Percentiles rank a stretch among this genome's conserved stretches.
These are phyloP conservation scores for Bicyclus anynana DNA, from an alignment of 1,140 invertebrate genomes.

Conservation along the genomic window DNA sequence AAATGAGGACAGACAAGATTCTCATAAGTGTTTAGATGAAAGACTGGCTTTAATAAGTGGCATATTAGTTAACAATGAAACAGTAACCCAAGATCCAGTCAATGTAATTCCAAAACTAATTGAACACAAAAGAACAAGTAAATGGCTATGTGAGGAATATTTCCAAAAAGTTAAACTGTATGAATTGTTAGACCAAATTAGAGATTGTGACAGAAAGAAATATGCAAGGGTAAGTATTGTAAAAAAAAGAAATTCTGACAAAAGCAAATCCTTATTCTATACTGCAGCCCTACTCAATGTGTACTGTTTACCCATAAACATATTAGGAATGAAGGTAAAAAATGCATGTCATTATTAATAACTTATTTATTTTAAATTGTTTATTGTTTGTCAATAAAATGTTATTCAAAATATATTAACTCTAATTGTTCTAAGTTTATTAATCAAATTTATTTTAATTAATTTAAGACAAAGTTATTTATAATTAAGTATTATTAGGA, in stretches of 20 bases:
- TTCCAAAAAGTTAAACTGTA: constrained; percentile 60
- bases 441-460: too few species aligned
- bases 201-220: constrained; percentile 58
- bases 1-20: constrained; percentile 28
- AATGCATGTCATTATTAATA: too few species aligned
- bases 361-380: too few species aligned
- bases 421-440: too few species aligned
- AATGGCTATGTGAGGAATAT: constrained; percentile 73
- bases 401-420: too few species aligned
- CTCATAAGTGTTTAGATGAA: constrained; percentile 54
- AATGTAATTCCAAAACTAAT: constrained; percentile 26
- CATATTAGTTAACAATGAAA: constrained; percentile 37
- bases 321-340: too few species aligned
- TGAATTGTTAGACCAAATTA: constrained; percentile 61
- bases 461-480: too few species aligned
- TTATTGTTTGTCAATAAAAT: too few species aligned
- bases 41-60: constrained; percentile 48
- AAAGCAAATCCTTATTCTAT: too few species aligned
- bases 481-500: too few species aligned
- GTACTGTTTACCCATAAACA: too few species aligned
- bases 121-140: constrained; percentile 31
- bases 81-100: constrained; percentile 19
- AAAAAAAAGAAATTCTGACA: background rate
- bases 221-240: constrained; percentile 44
- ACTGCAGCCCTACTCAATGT: too few species aligned